phyloP scores from a whole-genome alignment of 1,140 invertebrate species.

The Coboldia fuscipes region DNA sequence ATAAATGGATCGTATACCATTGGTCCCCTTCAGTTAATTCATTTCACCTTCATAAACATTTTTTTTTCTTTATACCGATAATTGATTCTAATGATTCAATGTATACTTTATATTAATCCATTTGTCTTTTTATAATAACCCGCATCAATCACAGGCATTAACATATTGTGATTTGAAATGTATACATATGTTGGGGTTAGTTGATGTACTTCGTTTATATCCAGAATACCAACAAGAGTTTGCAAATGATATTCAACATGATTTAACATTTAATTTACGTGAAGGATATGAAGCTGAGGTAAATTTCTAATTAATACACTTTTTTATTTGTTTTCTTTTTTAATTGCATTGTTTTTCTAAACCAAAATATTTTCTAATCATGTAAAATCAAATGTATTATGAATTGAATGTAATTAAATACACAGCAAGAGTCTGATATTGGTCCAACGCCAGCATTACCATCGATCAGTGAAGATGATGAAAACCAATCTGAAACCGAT shows the following conservation, averaged over 20 bases:
- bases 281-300: slow-evolving; percentile 81
- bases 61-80: too few relatives aligned
- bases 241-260: slow-evolving; percentile 82
- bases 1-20: too few relatives aligned
- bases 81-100: neutral
- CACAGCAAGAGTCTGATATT: slow-evolving; percentile 54
- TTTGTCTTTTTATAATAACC: neutral
- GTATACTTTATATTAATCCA: neutral
- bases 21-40: too few relatives aligned
- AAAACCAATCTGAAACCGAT: slow-evolving; percentile 54
- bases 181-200: slow-evolving; percentile 71
- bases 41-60: too few relatives aligned
- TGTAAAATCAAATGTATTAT: too few relatives aligned
- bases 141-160: slow-evolving; percentile 33
- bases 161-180: slow-evolving; percentile 93
- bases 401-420: slow-evolving; percentile 1
- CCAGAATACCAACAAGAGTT: slow-evolving; percentile 89
- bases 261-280: slow-evolving; percentile 83
- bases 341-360: slow-evolving; percentile 3
- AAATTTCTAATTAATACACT: slow-evolving; percentile 8
- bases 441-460: slow-evolving; percentile 62
- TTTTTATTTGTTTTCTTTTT: neutral
- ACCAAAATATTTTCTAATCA: too few relatives aligned
- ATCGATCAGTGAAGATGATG: slow-evolving; percentile 82
- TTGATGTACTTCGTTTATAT: slow-evolving; percentile 77